A percentile compares a stretch with the other conserved stretches of the same genome.
Evolutionary conservation across 2,888 invertebrate species (phyloP).

Genomic region (Venusia cambrica): DNA sequence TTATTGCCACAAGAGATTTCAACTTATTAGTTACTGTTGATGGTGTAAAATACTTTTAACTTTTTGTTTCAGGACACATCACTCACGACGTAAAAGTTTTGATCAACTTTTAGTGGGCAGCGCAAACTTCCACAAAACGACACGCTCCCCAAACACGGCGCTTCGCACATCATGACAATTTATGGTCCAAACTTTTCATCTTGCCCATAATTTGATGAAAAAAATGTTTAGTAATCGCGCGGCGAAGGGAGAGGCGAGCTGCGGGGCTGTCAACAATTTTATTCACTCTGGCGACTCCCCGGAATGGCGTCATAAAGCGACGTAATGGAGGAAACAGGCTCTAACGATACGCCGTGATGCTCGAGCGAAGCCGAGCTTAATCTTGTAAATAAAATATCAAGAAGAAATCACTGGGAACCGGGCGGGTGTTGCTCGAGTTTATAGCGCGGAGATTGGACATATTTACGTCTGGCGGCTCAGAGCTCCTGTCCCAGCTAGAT

Average conservation of each 20-base stretch:
- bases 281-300: conserved; percentile 44
- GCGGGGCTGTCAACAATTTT: conserved; percentile 52
- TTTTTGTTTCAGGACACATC: conserved; percentile 10
- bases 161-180: conserved; percentile 48
- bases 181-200: conserved; percentile 46
- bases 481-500: conserved; percentile 22
- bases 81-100: conserved; percentile 11
- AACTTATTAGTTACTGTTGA: too few relatives aligned
- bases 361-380: conserved; percentile 43
- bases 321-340: conserved; percentile 58
- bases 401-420: conserved; percentile 64
- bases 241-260: conserved; percentile 14
- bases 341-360: conserved; percentile 54
- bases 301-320: conserved; percentile 63
- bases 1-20: too few relatives aligned
- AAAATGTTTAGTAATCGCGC: conserved; percentile 34
- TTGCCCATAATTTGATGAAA: conserved; percentile 38
- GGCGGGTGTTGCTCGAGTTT: conserved; percentile 41
- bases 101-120: conserved; percentile 21
- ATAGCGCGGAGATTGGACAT: conserved; percentile 53
- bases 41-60: too few relatives aligned
- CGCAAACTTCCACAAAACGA: conserved; percentile 23
- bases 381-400: conserved; percentile 74
- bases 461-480: conserved; percentile 37
- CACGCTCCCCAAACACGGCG: conserved; percentile 24